Base-by-base conservation (phyloP, 2,888 invertebrate species). In the Eugnorisma glareosa region DNA sequence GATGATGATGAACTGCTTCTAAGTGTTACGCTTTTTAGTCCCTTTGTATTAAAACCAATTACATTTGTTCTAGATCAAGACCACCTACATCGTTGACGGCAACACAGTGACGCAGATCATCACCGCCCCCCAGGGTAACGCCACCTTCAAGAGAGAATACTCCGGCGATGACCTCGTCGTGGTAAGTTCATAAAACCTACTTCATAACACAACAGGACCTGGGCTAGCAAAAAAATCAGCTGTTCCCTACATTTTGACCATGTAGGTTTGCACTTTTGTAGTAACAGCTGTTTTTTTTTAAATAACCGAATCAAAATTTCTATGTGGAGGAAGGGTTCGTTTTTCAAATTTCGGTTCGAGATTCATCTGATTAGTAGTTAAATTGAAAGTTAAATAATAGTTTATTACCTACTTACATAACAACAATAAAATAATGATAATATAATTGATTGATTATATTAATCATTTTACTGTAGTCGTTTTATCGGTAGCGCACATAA, bases 121-220 rank as follows among this genome's bases (percentile, higher is more conserved):
- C 43, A 88, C 73, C 7, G 84, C 91, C 28, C 83, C 83, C 0
- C 88, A 85, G 21, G 88, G 89, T 13, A 21, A n/a, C 7, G 82
- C 91, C 1, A 89, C 84, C 18, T 90, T 92, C 84, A 93, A 90
- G 85, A 93, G 92, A 77, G 93, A 92, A 59, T 95, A 90, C 87
- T 85, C 84, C 6, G 93, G 89, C 4, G 89, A 93, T 51, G 90
- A 91, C 35, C 88, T 94, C 0, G 79, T 89, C 54, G 91, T 92
- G 89, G 95, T 95, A 85, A 92, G 92, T 79, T 40, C 59, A 40
- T 64, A n/a, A 63, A n/a, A n/a, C n/a, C n/a, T 7, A 37, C 7
- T 63, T 63, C 13, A 24, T 37, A 24, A 35, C 37, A 35, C 24
- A 57, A 6, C 13, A 54, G 24, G 10, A 51, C 51, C 54, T 54